Conservation (phyloP, 2,888 invertebrate genomes). For the Brenthis hecate region DNA sequence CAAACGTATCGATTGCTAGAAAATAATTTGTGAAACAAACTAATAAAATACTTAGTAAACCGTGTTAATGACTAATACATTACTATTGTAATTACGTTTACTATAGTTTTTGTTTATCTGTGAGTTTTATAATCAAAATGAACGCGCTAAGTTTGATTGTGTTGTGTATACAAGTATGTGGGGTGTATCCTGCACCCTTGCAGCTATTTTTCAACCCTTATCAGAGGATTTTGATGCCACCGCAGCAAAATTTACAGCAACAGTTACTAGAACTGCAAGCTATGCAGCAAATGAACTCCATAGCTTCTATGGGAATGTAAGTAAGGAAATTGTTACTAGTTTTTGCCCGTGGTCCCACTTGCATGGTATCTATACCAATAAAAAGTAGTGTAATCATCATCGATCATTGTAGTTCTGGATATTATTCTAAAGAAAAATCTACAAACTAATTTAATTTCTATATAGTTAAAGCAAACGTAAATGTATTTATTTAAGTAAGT, state of each 20-base stretch:
- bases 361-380: too few relatives aligned
- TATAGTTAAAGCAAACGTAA: too few relatives aligned
- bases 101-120: background rate
- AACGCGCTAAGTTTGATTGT: conserved; percentile 35
- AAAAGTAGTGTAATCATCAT: background rate
- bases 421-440: too few relatives aligned
- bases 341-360: too few relatives aligned
- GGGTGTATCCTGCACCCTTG: conserved; percentile 50
- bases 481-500: too few relatives aligned
- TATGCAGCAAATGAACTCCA: conserved; percentile 46
- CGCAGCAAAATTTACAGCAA: conserved; percentile 49
- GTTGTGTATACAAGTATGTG: conserved; percentile 46
- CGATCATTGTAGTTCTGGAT: too few relatives aligned
- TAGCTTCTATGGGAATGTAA: conserved; percentile 44
- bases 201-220: conserved; percentile 45
- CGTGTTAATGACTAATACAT: background rate
- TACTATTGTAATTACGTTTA: background rate
- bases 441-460: too few relatives aligned
- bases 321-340: background rate
- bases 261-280: conserved; percentile 49
- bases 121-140: conserved; percentile 25
- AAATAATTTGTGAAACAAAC: background rate
- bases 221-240: conserved; percentile 42
- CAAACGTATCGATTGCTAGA: conserved; percentile 10
- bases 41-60: background rate